These are phyloP conservation scores for Scelioninae gen. 2 DNA, from an alignment of 2,888 invertebrate species.

Conservation along the genomic window DNA sequence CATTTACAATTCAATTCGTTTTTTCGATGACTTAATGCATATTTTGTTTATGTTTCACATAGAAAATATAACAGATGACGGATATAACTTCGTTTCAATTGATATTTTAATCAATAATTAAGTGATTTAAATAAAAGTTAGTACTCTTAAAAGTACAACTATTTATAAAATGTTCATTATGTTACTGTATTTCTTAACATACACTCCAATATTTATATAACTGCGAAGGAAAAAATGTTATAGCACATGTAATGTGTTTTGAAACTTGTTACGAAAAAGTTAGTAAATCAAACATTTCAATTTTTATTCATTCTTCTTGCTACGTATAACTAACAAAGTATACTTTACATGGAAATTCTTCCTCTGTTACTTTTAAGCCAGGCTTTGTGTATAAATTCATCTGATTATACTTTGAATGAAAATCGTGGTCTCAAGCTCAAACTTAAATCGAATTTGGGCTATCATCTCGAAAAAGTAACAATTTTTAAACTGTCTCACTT, in stretches of 20 bases:
- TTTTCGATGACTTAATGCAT: too few relatives aligned
- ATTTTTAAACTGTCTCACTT: conserved; percentile 24
- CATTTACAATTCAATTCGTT: too few relatives aligned
- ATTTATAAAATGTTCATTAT: too few relatives aligned
- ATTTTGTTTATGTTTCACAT: too few relatives aligned
- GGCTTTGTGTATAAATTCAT: conserved; percentile 55
- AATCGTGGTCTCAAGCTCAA: conserved; percentile 33
- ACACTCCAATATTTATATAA: too few relatives aligned
- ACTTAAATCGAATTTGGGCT: conserved; percentile 53
- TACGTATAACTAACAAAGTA: conserved; percentile 45
- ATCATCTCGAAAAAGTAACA: conserved; percentile 32
- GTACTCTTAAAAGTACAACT: too few relatives aligned
- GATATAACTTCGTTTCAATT: too few relatives aligned
- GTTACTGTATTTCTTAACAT: too few relatives aligned
- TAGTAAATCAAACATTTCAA: conserved; percentile 45
- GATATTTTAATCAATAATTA: too few relatives aligned
- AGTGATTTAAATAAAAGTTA: too few relatives aligned
- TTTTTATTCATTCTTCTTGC: conserved; percentile 48
- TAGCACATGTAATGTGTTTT: background rate
- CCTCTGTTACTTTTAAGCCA: conserved; percentile 56
- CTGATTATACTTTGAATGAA: conserved; percentile 54
- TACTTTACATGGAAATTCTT: conserved; percentile 56
- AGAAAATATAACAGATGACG: too few relatives aligned
- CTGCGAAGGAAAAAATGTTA: too few relatives aligned
- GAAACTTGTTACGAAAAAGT: conserved; percentile 26